phyloP scores from a whole-genome alignment of 1,140 invertebrate genomes.

The Ips typographus region DNA sequence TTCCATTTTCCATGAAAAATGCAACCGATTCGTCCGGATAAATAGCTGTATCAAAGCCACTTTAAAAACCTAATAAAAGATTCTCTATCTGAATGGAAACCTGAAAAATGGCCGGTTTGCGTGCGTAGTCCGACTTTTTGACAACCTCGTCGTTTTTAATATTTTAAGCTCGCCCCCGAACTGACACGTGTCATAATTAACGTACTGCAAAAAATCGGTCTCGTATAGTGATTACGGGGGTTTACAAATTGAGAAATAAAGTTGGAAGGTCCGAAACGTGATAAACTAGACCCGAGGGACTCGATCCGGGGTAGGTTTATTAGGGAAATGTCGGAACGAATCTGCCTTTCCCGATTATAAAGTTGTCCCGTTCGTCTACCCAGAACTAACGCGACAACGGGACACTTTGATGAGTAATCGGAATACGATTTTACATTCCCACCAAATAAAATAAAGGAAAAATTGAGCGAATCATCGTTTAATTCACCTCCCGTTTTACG shows the following conservation, averaged over 20 bases:
- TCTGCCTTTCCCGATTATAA: slow-evolving; percentile 25
- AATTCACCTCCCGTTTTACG: no score
- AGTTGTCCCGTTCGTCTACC: slow-evolving; percentile 5
- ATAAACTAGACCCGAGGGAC: slow-evolving; percentile 19
- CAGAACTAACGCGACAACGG: slow-evolving; percentile 11
- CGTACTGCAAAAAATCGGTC: not conserved
- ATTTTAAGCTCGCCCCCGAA: not conserved
- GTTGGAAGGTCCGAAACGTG: slow-evolving; percentile 23
- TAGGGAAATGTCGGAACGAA: slow-evolving; percentile 30
- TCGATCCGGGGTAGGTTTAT: slow-evolving; percentile 17
- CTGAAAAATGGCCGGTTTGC: not conserved
- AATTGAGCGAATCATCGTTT: no score
- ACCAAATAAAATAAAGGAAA: no score
- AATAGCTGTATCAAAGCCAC: not conserved
- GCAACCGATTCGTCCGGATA: not conserved
- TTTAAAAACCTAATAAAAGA: not conserved
- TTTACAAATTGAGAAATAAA: slow-evolving; percentile 27
- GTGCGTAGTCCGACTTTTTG: not conserved
- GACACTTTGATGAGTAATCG: not conserved
- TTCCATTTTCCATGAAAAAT: not conserved
- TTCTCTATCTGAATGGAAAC: not conserved
- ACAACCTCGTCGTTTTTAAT: not conserved
- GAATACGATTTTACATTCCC: no score
- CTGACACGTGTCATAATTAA: not conserved
- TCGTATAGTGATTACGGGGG: slow-evolving; percentile 7